Conservation (phyloP, 2,113 vertebrate species). For the Paralichthys olivaceus region DNA sequence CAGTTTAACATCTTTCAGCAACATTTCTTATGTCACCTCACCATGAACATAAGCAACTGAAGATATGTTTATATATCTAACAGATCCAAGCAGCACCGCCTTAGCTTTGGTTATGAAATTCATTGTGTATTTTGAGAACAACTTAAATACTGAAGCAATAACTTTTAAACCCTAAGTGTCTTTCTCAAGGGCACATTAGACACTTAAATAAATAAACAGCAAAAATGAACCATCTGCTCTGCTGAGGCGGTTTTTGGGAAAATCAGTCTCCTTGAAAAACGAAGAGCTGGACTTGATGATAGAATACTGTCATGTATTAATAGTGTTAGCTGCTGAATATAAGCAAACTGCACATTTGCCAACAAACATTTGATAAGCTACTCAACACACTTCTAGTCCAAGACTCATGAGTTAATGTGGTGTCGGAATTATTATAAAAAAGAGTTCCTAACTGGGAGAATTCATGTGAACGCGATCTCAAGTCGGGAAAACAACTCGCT, state of each 20-base stretch:
- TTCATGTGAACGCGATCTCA: no score
- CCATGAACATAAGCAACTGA: conserved; percentile 21
- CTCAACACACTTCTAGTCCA: no score
- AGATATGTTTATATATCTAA: conserved; percentile 38
- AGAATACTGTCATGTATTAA: background rate
- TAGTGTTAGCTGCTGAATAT: background rate
- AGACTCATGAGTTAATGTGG: no score
- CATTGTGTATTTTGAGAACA: conserved; percentile 32
- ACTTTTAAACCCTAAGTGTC: conserved; percentile 12
- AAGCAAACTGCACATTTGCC: no score
- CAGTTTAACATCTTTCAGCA: background rate
- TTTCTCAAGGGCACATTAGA: conserved; percentile 13
- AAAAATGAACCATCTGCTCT: conserved; percentile 16
- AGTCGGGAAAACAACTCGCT: no score
- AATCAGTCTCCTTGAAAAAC: background rate
- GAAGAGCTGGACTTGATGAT: background rate
- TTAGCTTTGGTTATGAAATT: conserved; percentile 4
- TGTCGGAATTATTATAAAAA: no score
- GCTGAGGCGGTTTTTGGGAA: background rate
- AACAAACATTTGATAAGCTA: no score
- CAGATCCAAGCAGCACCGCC: background rate
- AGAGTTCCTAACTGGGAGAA: no score
- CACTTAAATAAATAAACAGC: conserved; percentile 11
- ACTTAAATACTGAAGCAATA: background rate
- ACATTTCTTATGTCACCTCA: conserved; percentile 31